Percentiles rank a stretch among this genome's conserved stretches.
Conservation (phyloP, 2,888 invertebrate genomes). For the Oscheius myriophilus region DNA sequence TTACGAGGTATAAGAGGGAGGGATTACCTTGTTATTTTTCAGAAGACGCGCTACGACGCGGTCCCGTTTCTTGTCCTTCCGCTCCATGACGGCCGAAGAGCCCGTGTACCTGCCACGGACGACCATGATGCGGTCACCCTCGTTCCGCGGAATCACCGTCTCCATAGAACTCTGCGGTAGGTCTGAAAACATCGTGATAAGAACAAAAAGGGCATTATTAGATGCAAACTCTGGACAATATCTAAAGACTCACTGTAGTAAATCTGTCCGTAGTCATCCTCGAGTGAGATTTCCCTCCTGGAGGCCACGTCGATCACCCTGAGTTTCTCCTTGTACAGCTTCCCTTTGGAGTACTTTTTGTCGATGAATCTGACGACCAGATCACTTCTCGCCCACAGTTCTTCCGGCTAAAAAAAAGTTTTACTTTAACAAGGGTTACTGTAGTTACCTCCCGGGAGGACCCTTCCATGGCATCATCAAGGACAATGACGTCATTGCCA, state of each 20-base stretch:
- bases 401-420: background rate
- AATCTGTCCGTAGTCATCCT: constrained; percentile 41
- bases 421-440: background rate
- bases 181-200: constrained; percentile 35
- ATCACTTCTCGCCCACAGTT: constrained; percentile 52
- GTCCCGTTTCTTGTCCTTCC: constrained; percentile 44
- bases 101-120: constrained; percentile 47
- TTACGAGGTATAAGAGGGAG: background rate
- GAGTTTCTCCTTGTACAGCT: constrained; percentile 46
- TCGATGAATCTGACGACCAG: constrained; percentile 52
- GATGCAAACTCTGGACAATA: background rate
- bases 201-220: background rate
- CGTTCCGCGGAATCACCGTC: constrained; percentile 52
- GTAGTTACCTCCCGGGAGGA: constrained; percentile 11
- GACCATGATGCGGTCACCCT: constrained; percentile 53
- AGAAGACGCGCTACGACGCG: constrained; percentile 35
- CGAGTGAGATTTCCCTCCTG: constrained; percentile 46
- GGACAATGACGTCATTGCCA: background rate
- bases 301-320: constrained; percentile 57
- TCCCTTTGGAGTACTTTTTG: constrained; percentile 46
- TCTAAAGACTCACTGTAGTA: constrained; percentile 11
- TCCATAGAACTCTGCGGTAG: constrained; percentile 52
- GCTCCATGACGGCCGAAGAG: constrained; percentile 43
- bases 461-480: constrained; percentile 15
- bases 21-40: constrained; percentile 19